Percentiles rank a stretch among this genome's conserved stretches.
phyloP scores from a whole-genome alignment of 2,888 invertebrate species.

The Boloria euphrosyne region DNA sequence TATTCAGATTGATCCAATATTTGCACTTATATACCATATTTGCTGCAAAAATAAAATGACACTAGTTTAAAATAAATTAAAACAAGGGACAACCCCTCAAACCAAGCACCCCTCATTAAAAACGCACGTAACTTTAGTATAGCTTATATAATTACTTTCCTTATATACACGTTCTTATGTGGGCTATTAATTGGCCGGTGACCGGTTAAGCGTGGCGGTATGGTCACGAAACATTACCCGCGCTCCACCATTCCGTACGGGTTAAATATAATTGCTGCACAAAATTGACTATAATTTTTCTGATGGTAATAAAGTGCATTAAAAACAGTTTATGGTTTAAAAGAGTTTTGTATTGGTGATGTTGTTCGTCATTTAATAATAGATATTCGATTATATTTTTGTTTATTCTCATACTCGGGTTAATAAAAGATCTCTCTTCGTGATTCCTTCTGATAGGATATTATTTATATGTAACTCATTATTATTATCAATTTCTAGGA shows the following conservation, averaged over 20 bases:
- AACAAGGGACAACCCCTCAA: neutral
- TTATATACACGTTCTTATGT: constrained; percentile 43
- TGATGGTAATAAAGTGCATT: constrained; percentile 34
- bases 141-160: constrained; percentile 21
- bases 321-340: constrained; percentile 36
- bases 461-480: too few relatives aligned
- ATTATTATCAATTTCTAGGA: too few relatives aligned
- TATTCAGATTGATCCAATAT: too few relatives aligned
- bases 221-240: constrained; percentile 65
- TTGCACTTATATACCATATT: too few relatives aligned
- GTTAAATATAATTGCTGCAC: constrained; percentile 59
- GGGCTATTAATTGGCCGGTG: constrained; percentile 31
- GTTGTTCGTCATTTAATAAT: neutral
- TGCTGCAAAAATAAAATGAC: neutral
- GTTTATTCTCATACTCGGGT: neutral
- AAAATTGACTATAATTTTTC: constrained; percentile 45
- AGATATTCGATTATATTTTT: neutral
- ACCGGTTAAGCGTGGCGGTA: constrained; percentile 51
- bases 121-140: constrained; percentile 1
- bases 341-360: constrained; percentile 11
- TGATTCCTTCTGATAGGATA: too few relatives aligned
- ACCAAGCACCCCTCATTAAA: neutral
- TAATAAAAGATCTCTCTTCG: too few relatives aligned
- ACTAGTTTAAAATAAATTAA: neutral
- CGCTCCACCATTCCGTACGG: constrained; percentile 54